A percentile compares a stretch with the other conserved stretches of the same genome.
phyloP scores from a whole-genome alignment of 2,797 vertebrate species.

The Petrocephalus sullivani region DNA sequence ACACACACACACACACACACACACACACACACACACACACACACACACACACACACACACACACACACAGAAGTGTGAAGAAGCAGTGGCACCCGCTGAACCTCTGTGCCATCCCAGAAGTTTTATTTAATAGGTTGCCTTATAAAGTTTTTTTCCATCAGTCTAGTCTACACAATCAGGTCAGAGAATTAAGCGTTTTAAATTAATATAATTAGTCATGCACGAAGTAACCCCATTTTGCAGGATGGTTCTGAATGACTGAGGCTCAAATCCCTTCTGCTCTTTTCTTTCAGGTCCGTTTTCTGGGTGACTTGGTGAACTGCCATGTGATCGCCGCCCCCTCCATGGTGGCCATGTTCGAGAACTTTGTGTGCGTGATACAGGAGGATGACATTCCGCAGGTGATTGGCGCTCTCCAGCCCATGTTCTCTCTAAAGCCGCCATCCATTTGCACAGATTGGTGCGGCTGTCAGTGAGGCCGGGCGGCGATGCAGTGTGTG shows the following conservation, averaged over 20 bases:
- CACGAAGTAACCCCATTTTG: background rate
- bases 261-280: background rate
- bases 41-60: no score
- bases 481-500: background rate
- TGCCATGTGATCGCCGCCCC: conserved; percentile 97
- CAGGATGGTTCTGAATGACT: background rate
- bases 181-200: conserved; percentile 6
- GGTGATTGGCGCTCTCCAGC: conserved; percentile 52
- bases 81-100: background rate
- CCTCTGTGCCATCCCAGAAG: background rate
- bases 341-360: conserved; percentile 98
- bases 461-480: background rate
- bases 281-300: conserved; percentile 72
- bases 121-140: background rate
- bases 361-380: conserved; percentile 91
- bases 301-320: conserved; percentile 92
- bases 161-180: background rate
- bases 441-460: background rate
- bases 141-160: conserved; percentile 7
- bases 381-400: conserved; percentile 96
- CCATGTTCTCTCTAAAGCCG: background rate
- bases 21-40: no score
- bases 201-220: background rate
- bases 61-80: background rate
- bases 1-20: no score